Evolutionary conservation across 1,140 invertebrate genomes (phyloP), one percentile per base, ranked within the genome.

Genomic region (Sarcophaga bullata): DNA sequence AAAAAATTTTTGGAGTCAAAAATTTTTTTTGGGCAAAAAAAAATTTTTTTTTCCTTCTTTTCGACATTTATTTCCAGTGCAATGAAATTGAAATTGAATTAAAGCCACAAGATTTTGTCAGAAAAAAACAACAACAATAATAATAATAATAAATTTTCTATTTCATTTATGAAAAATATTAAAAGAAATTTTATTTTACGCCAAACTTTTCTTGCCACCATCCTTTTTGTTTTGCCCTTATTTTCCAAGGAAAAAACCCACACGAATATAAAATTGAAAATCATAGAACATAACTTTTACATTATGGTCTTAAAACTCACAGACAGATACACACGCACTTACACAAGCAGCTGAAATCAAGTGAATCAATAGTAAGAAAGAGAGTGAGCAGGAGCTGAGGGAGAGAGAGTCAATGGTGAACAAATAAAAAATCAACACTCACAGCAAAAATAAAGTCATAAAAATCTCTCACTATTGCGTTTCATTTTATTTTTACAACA

Each of bases 251-350:
- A 58, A n/a, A 58, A 58, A 58, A 25, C 62, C 62, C 62, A 48
- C n/a, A 73, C 73, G n/a, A 76, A 76, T 9, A 15, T 46, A 52
- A 78, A 78, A 46, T 19, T 50, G 15, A 11, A 78, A 78, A 19
- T 76, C 75, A 19, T 78, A 78, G 50, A 78, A 78, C 75, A 78
- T 78, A 78, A 78, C 75, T 78, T 78, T 78, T 50, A 19, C 75
- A 78, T 78, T 78, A 78, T 78, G 49, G 19, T 48, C 75, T 78
- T 78, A 78, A 73, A 37, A 78, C 25, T 11, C 8, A 68, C n/a
- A 7, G 19, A 25, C 17, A 68, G 9, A 25, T 0, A 58, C 54
- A 58, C 13, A 8, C 54, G 3, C 3, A 58, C 54, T 37, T 37
- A 37, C 4, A 37, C 25, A 37, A 37, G 1, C 25, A 37, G 4